phyloP scores from a whole-genome alignment of 2,113 vertebrate genomes.

The Monopterus albus region DNA sequence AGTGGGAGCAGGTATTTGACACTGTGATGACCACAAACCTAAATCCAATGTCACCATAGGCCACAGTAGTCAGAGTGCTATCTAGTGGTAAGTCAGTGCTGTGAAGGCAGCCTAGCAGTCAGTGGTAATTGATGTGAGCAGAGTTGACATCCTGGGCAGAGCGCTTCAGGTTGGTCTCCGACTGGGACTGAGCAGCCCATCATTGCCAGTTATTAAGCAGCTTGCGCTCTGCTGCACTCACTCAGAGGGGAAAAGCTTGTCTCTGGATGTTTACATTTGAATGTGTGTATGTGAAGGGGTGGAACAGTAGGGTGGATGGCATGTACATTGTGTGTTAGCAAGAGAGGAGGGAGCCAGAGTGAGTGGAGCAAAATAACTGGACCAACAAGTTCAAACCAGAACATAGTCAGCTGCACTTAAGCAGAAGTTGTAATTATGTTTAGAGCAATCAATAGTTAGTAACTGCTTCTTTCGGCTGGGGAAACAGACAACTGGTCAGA shows the following conservation, averaged over 20 bases:
- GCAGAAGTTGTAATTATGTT: not conserved
- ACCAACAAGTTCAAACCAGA: constrained; percentile 22
- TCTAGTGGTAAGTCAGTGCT: constrained; percentile 71
- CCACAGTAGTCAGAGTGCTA: constrained; percentile 60
- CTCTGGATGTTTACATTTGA: constrained; percentile 71
- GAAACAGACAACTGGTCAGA: constrained; percentile 11
- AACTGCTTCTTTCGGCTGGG: constrained; percentile 17
- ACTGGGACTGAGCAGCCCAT: constrained; percentile 81
- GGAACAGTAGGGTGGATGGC: constrained; percentile 11
- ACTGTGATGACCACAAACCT: constrained; percentile 52
- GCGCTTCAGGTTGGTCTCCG: constrained; percentile 80
- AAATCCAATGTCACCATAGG: constrained; percentile 66
- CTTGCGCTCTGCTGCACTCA: constrained; percentile 74
- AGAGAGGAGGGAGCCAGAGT: not conserved
- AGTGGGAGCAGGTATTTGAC: constrained; percentile 68
- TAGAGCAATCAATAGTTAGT: constrained; percentile 26
- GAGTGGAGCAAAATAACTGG: constrained; percentile 13
- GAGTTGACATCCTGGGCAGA: constrained; percentile 80
- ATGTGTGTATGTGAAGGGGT: constrained; percentile 51
- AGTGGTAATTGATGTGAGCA: constrained; percentile 80
- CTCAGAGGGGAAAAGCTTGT: constrained; percentile 66
- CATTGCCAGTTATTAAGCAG: constrained; percentile 83
- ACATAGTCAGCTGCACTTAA: constrained; percentile 6
- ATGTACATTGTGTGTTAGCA: constrained; percentile 9
- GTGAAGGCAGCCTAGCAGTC: constrained; percentile 66